These are phyloP conservation scores for Falco rusticolus DNA, from an alignment of 2,797 vertebrate species.

Conservation along the genomic window DNA sequence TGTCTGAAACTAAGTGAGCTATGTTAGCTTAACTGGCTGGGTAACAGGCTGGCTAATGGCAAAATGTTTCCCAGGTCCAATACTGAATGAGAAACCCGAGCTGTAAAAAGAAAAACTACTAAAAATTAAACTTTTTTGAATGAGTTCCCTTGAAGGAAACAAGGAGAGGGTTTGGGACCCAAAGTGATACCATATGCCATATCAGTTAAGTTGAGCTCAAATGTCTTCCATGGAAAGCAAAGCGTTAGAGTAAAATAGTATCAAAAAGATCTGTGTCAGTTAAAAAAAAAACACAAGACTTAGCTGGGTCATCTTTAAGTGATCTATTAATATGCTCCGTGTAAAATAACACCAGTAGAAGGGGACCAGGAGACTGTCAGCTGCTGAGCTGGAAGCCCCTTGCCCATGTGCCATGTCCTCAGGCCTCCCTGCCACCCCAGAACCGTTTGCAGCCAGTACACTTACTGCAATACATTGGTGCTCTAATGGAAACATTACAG, in stretches of 20 bases:
- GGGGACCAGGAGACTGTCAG: background rate
- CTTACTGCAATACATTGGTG: rapidly evolving
- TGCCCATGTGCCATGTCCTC: background rate
- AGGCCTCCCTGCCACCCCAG: background rate
- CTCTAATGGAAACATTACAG: background rate
- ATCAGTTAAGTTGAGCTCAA: background rate
- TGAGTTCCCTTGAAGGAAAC: background rate
- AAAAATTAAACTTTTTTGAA: background rate
- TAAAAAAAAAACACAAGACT: background rate
- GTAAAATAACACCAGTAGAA: background rate
- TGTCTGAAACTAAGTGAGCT: background rate
- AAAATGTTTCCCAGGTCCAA: background rate
- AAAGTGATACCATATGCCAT: background rate
- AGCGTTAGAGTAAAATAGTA: background rate
- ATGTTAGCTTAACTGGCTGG: background rate
- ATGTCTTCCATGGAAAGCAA: background rate
- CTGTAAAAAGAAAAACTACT: background rate
- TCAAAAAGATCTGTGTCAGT: background rate
- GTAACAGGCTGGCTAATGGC: background rate
- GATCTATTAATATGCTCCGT: background rate
- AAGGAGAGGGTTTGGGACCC: background rate
- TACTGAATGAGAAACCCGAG: background rate
- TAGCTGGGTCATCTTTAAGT: background rate
- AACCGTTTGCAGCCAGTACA: background rate
- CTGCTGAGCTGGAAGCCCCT: background rate